phyloP scores from a whole-genome alignment of 2,797 vertebrate genomes.

The Tympanoctomys barrerae region DNA sequence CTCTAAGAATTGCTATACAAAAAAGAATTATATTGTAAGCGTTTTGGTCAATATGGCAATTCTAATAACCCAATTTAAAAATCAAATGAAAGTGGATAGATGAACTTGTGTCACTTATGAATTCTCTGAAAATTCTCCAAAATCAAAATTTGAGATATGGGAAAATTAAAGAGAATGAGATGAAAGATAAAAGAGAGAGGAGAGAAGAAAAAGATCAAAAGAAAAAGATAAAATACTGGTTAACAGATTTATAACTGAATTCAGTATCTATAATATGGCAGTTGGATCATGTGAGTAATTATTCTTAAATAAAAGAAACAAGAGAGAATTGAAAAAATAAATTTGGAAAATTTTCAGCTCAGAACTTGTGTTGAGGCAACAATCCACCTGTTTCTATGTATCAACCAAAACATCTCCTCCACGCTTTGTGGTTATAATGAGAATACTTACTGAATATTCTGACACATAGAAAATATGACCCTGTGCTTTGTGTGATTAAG shows the following conservation, averaged over 20 bases:
- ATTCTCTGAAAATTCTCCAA: background rate
- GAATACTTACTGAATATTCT: background rate
- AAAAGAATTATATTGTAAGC: background rate
- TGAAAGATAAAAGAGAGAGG: accelerated
- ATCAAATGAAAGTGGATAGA: background rate
- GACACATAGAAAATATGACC: background rate
- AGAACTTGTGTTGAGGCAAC: background rate
- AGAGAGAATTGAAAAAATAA: background rate
- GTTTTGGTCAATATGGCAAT: background rate
- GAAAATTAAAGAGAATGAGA: no score
- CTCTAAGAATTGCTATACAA: background rate
- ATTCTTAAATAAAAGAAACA: background rate
- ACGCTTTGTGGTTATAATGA: background rate
- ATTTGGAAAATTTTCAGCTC: background rate
- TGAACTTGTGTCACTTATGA: no score
- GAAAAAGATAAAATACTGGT: background rate
- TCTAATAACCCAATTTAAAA: background rate
- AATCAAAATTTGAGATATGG: background rate
- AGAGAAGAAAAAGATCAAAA: background rate
- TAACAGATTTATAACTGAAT: background rate
- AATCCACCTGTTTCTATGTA: background rate
- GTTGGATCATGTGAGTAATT: background rate
- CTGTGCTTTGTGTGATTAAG: background rate
- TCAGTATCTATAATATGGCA: no score
- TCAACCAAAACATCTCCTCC: background rate